Evolutionary conservation across 2,888 invertebrate genomes (phyloP).

Genomic region (Drosophila macrospina): DNA sequence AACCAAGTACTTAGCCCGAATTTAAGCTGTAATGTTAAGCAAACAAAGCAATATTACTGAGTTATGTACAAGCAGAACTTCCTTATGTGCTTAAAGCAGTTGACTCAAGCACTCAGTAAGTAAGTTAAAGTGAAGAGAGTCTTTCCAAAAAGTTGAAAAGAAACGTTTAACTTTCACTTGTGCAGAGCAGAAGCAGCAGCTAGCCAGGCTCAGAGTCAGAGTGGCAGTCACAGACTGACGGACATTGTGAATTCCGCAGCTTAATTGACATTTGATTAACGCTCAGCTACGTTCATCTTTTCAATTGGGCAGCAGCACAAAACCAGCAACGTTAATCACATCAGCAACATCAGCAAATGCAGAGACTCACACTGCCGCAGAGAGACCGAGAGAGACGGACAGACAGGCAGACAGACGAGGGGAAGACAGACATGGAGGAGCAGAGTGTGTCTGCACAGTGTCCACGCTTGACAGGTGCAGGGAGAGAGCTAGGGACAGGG

Average conservation of each 20-base stretch:
- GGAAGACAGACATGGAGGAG: constrained; percentile 6
- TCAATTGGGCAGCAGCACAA: constrained; percentile 26
- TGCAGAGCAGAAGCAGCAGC: constrained; percentile 19
- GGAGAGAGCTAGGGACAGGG: too few relatives aligned
- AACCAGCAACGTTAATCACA: constrained; percentile 58
- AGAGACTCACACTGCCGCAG: background rate
- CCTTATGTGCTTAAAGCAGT: too few relatives aligned
- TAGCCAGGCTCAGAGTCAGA: constrained; percentile 23
- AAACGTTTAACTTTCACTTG: too few relatives aligned
- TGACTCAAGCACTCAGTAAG: too few relatives aligned
- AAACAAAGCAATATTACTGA: background rate
- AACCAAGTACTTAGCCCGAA: background rate
- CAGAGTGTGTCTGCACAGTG: constrained; percentile 9
- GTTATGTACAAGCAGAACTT: too few relatives aligned
- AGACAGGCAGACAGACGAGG: constrained; percentile 25
- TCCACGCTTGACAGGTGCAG: constrained; percentile 29
- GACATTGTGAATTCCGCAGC: constrained; percentile 48
- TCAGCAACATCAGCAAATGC: constrained; percentile 34
- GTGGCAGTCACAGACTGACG: constrained; percentile 20
- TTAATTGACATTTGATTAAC: constrained; percentile 75
- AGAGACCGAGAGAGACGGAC: background rate
- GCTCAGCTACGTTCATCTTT: constrained; percentile 21
- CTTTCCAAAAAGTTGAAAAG: too few relatives aligned
- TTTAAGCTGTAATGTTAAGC: background rate
- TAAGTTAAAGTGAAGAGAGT: too few relatives aligned